A percentile compares a stretch with the other conserved stretches of the same genome.
These are phyloP conservation scores for Melanargia galathea DNA, from an alignment of 2,888 invertebrate genomes.

Conservation along the genomic window DNA sequence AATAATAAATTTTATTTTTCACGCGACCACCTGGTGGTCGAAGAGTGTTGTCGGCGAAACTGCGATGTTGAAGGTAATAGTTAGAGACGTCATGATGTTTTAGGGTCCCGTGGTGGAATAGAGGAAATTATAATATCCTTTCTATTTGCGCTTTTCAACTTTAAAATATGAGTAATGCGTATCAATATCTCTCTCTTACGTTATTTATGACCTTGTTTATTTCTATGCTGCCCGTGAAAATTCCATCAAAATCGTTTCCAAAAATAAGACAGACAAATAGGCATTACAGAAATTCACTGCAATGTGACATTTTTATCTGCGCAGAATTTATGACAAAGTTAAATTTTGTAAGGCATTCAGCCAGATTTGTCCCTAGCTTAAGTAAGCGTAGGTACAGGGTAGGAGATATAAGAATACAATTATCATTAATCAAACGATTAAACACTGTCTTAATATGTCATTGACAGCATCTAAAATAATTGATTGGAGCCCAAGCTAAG, in stretches of 20 bases:
- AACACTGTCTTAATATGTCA: neutral
- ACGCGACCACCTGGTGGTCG: slow-evolving; percentile 28
- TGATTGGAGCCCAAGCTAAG: slow-evolving; percentile 10
- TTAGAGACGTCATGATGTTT: slow-evolving; percentile 23
- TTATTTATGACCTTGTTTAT: too few relatives aligned
- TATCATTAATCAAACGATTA: slow-evolving; percentile 6
- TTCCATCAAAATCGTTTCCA: too few relatives aligned
- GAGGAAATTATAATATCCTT: neutral
- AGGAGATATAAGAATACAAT: neutral
- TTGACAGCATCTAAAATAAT: slow-evolving; percentile 3
- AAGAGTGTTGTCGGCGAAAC: slow-evolving; percentile 25
- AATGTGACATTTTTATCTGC: too few relatives aligned
- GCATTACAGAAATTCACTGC: too few relatives aligned
- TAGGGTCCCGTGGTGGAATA: neutral
- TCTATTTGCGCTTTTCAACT: neutral
- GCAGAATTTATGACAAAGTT: too few relatives aligned
- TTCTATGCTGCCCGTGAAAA: too few relatives aligned
- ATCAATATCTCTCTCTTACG: too few relatives aligned
- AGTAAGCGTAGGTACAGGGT: neutral
- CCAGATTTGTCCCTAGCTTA: neutral
- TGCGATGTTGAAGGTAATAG: slow-evolving; percentile 1
- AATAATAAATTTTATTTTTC: slow-evolving; percentile 6
- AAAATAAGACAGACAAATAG: too few relatives aligned
- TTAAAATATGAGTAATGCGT: neutral
- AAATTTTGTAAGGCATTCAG: too few relatives aligned